A percentile compares a stretch with the other conserved stretches of the same genome.
Evolutionary conservation across 2,888 invertebrate species (phyloP).

Genomic region (Podotricha telesiphe): DNA sequence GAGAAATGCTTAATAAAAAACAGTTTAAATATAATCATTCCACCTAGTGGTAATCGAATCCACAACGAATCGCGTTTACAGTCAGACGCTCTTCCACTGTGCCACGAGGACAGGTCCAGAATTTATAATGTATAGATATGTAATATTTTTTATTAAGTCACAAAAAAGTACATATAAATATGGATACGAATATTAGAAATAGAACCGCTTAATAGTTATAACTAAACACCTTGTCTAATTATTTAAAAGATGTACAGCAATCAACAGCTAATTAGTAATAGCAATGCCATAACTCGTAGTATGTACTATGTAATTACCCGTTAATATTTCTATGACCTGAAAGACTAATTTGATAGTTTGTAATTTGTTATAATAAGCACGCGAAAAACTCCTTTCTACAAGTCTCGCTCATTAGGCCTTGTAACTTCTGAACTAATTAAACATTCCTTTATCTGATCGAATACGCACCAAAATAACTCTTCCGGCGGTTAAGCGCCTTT

Average conservation of each 20-base stretch:
- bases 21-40: no score
- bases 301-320: neutral
- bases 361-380: slow-evolving; percentile 40
- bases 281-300: neutral
- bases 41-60: no score
- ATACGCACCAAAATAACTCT: slow-evolving; percentile 41
- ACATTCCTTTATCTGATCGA: slow-evolving; percentile 42
- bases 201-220: neutral
- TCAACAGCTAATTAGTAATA: neutral
- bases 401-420: slow-evolving; percentile 37
- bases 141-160: no score
- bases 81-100: no score
- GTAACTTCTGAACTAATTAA: slow-evolving; percentile 41
- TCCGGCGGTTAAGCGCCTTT: slow-evolving; percentile 17
- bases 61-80: no score
- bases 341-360: slow-evolving; percentile 36
- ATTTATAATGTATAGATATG: no score
- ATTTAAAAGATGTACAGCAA: neutral
- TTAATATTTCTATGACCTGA: slow-evolving; percentile 27
- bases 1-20: no score
- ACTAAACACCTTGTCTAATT: neutral
- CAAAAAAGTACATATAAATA: no score
- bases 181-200: no score
- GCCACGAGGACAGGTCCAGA: no score
- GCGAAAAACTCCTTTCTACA: slow-evolving; percentile 34